phyloP scores from a whole-genome alignment of 2,113 vertebrate genomes.

The Scartelaos histophorus region DNA sequence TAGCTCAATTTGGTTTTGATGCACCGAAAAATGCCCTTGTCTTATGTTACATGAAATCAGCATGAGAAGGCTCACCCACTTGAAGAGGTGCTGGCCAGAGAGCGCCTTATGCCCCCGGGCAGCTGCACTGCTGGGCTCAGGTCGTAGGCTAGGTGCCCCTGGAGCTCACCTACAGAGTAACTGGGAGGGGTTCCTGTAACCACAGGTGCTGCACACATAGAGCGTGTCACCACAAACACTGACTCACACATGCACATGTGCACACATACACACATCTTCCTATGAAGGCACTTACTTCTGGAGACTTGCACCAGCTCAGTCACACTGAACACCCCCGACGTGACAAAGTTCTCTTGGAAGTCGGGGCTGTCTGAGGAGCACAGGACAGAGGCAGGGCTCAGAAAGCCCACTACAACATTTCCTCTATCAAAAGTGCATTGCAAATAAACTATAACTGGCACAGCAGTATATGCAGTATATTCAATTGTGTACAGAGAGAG shows the following conservation, averaged over 20 bases:
- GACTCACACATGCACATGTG: no score
- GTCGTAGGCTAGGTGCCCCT: conserved; percentile 96
- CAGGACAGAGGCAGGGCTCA: not conserved
- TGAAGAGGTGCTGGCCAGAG: conserved; percentile 93
- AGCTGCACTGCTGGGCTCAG: conserved; percentile 86
- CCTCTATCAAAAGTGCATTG: not conserved
- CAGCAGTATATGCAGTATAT: no score
- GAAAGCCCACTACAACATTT: no score
- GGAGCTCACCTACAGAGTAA: conserved; percentile 96
- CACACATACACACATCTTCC: no score
- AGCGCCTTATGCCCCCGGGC: conserved; percentile 87
- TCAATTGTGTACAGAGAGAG: not conserved
- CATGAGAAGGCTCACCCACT: conserved; percentile 78
- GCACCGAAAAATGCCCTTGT: not conserved
- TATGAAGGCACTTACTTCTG: conserved; percentile 84
- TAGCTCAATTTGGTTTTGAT: no score
- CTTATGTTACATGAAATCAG: conserved; percentile 13
- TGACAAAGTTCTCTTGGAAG: conserved; percentile 96
- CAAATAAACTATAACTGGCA: no score
- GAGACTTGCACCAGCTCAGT: conserved; percentile 97
- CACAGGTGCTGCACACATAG: conserved; percentile 82
- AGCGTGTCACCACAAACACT: conserved; percentile 1
- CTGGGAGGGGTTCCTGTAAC: conserved; percentile 91
- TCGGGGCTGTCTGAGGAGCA: conserved; percentile 86
- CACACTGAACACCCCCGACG: conserved; percentile 98